Evolutionary conservation across 2,113 vertebrate genomes (phyloP).

Genomic region (Crotalus viridis): DNA sequence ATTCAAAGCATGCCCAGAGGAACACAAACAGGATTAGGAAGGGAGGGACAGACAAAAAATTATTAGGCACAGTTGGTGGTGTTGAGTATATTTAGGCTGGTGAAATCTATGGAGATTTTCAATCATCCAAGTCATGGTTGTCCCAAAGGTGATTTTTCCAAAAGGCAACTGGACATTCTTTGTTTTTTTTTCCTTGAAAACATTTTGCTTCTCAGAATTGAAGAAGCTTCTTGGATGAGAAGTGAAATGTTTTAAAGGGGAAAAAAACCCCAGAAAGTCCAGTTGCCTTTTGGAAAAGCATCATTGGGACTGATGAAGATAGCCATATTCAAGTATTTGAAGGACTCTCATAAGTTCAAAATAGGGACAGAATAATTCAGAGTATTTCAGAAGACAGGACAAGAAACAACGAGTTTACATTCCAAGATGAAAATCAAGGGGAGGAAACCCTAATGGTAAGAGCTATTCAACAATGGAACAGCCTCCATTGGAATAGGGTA

Average conservation of each 20-base stretch:
- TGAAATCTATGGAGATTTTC: no score
- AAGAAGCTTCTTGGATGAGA: no score
- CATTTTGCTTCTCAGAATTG: no score
- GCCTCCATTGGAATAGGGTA: neutral
- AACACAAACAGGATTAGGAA: neutral
- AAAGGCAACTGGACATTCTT: no score
- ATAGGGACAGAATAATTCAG: neutral
- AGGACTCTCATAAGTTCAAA: neutral
- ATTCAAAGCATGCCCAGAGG: neutral
- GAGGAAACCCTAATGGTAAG: neutral
- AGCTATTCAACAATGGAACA: neutral
- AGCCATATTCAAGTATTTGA: neutral
- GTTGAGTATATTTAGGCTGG: neutral
- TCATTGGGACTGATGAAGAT: neutral
- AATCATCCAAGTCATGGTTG: no score
- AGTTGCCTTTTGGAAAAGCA: no score
- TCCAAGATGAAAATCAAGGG: neutral
- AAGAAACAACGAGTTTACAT: neutral
- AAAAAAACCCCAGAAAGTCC: no score
- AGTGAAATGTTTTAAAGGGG: no score
- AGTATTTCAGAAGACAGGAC: neutral
- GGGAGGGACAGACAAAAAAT: neutral
- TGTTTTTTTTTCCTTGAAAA: no score
- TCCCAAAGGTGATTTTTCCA: no score
- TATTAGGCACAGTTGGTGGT: neutral